Percentiles rank a stretch among this genome's conserved stretches.
Evolutionary conservation across 2,888 invertebrate genomes (phyloP).

Genomic region (Sarcophaga variegata): DNA sequence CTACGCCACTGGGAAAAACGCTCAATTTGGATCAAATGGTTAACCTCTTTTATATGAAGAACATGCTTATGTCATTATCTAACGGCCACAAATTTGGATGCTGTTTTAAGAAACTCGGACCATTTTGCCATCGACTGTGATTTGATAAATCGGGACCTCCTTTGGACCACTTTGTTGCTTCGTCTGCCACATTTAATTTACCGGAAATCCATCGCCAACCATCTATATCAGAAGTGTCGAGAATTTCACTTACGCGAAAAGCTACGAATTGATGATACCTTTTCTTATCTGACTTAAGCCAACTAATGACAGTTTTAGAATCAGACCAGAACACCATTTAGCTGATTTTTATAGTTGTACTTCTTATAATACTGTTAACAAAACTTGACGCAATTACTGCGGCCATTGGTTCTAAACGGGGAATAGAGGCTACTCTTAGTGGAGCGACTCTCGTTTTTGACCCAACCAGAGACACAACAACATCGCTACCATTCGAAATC

Average conservation of each 20-base stretch:
- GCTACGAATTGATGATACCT: slow-evolving; percentile 53
- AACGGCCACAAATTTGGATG: background rate
- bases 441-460: background rate
- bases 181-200: slow-evolving; percentile 40
- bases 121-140: slow-evolving; percentile 30
- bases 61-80: background rate
- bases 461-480: slow-evolving; percentile 35
- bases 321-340: slow-evolving; percentile 33
- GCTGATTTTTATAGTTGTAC: slow-evolving; percentile 35
- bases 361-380: slow-evolving; percentile 17
- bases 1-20: slow-evolving; percentile 44
- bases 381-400: slow-evolving; percentile 48
- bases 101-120: slow-evolving; percentile 9
- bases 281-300: slow-evolving; percentile 34
- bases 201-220: slow-evolving; percentile 49
- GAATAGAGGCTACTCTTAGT: slow-evolving; percentile 60
- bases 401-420: slow-evolving; percentile 61
- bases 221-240: slow-evolving; percentile 12
- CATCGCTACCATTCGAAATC: slow-evolving; percentile 7
- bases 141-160: slow-evolving; percentile 34
- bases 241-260: slow-evolving; percentile 52
- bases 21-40: slow-evolving; percentile 3
- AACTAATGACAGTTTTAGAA: slow-evolving; percentile 34
- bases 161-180: slow-evolving; percentile 41
- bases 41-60: slow-evolving; percentile 5